These are phyloP conservation scores for Peucedramus taeniatus DNA, from an alignment of 2,113 vertebrate genomes.

Conservation along the genomic window DNA sequence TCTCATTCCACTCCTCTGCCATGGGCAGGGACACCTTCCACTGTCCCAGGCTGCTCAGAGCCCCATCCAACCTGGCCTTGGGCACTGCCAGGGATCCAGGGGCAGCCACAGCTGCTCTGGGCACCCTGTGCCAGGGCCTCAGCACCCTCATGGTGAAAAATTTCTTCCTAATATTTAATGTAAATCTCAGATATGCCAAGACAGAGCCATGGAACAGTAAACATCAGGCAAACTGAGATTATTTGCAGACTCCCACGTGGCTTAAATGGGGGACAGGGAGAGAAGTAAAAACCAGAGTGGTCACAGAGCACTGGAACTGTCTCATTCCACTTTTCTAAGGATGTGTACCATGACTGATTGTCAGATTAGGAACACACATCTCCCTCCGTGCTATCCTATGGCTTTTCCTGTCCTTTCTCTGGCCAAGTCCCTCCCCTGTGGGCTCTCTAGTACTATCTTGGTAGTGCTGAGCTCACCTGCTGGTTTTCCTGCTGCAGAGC, in stretches of 20 bases:
- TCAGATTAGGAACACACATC: not conserved
- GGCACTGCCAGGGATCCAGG: not conserved
- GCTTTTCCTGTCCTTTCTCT: not conserved
- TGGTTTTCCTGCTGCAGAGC: not conserved
- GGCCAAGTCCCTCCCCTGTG: not conserved
- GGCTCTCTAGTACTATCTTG: not conserved
- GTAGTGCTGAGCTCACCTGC: not conserved
- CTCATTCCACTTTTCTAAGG: not conserved
- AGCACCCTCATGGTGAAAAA: fast-evolving
- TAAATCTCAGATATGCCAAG: not conserved
- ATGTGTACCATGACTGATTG: not conserved
- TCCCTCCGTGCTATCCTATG: not conserved
- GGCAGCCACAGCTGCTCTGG: not conserved
- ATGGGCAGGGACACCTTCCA: not conserved
- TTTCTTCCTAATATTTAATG: too few species aligned
- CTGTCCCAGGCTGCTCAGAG: fast-evolving
- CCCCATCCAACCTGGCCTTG: not conserved
- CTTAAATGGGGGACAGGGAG: not conserved
- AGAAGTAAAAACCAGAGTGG: not conserved
- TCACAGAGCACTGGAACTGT: fast-evolving
- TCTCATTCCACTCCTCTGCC: not conserved
- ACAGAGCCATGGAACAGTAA: not conserved
- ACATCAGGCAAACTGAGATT: not conserved
- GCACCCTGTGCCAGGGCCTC: not conserved
- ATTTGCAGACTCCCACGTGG: not conserved